Evolutionary conservation across 2,888 invertebrate species (phyloP).

Genomic region (Serripes groenlandicus): DNA sequence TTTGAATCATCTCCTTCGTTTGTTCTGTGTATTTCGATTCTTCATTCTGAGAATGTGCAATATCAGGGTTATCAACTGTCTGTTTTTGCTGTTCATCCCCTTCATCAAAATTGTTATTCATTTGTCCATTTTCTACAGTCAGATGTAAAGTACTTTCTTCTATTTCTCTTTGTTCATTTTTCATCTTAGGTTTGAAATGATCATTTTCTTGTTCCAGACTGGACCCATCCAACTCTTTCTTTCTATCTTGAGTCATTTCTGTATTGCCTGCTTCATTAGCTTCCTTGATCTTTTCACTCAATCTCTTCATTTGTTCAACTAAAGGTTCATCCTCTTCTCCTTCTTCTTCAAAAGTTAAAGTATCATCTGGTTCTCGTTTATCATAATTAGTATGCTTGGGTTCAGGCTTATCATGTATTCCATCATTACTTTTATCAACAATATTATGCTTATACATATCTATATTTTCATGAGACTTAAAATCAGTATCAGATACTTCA

Average conservation of each 20-base stretch:
- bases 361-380: background rate
- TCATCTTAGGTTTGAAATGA: background rate
- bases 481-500: background rate
- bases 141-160: background rate
- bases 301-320: slow-evolving; percentile 54
- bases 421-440: background rate
- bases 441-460: background rate
- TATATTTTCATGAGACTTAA: background rate
- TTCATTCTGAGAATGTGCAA: background rate
- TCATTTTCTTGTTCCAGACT: background rate
- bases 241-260: background rate
- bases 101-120: background rate
- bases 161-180: slow-evolving; percentile 2
- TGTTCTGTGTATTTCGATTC: too few species aligned
- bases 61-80: background rate
- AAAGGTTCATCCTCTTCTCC: slow-evolving; percentile 49
- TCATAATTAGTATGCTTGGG: background rate
- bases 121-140: background rate
- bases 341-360: slow-evolving; percentile 46
- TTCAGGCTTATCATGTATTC: background rate
- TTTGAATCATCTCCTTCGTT: too few species aligned
- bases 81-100: background rate
- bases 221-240: background rate
- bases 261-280: slow-evolving; percentile 9
- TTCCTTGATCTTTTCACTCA: slow-evolving; percentile 57